A percentile compares a stretch with the other conserved stretches of the same genome.
Conservation (phyloP, 2,113 vertebrate genomes). For the Meriones unguiculatus region DNA sequence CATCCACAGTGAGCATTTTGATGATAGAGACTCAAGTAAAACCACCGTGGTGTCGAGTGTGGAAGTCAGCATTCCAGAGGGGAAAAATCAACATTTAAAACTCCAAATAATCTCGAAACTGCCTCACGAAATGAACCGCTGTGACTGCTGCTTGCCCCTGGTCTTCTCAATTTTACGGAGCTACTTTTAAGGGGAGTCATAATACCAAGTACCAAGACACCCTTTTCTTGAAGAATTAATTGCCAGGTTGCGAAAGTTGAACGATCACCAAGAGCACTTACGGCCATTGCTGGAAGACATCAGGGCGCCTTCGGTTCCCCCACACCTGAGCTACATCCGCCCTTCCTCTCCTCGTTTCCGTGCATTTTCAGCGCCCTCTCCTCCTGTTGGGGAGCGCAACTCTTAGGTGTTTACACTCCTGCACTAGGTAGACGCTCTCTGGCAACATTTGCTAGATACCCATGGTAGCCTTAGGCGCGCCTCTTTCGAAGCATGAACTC, state of each 20-base stretch:
- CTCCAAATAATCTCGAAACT: constrained; percentile 25
- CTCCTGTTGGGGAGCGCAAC: not conserved
- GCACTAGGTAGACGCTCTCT: constrained; percentile 35
- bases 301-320: constrained; percentile 59
- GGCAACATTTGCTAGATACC: constrained; percentile 6
- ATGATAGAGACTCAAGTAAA: constrained; percentile 70
- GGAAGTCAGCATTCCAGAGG: constrained; percentile 6
- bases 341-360: constrained; percentile 28
- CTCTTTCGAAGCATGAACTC: constrained; percentile 67
- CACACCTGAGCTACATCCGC: not conserved
- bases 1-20: constrained; percentile 64
- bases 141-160: not conserved
- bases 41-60: not conserved
- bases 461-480: not conserved
- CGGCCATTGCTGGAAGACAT: constrained; percentile 9
- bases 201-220: not conserved
- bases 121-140: constrained; percentile 15
- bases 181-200: constrained; percentile 29
- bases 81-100: constrained; percentile 1
- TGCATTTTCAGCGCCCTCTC: not conserved
- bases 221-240: constrained; percentile 39
- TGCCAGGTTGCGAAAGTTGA: constrained; percentile 1
- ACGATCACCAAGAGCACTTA: constrained; percentile 28
- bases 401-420: constrained; percentile 13
- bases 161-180: constrained; percentile 41